Conservation (phyloP, 1,140 invertebrate species). For the Nymphalis io region DNA sequence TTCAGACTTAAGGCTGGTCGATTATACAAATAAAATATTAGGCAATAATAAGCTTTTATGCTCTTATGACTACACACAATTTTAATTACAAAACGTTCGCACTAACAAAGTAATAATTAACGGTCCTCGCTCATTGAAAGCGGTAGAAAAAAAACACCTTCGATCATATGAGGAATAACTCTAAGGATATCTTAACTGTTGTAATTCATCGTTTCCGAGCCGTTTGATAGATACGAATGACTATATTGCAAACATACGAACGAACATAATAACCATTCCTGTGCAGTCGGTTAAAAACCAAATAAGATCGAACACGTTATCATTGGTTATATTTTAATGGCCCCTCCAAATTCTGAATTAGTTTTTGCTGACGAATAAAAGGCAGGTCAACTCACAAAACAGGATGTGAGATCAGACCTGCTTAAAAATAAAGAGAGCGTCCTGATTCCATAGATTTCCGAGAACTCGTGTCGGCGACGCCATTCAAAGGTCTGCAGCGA, state of each 20-base stretch:
- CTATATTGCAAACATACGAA: background rate
- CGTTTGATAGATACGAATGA: too few species aligned
- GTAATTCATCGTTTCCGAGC: too few species aligned
- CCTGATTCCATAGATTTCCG: constrained; percentile 25
- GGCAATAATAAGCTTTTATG: too few species aligned
- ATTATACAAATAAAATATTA: too few species aligned
- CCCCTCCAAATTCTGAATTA: background rate
- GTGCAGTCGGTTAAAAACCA: background rate
- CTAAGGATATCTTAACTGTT: too few species aligned
- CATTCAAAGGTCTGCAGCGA: constrained; percentile 37
- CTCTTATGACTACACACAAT: too few species aligned
- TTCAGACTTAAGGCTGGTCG: too few species aligned
- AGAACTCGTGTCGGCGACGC: constrained; percentile 32
- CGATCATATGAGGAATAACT: too few species aligned
- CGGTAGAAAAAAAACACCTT: too few species aligned
- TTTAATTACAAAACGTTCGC: too few species aligned
- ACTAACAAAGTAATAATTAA: too few species aligned
- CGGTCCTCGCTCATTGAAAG: too few species aligned
- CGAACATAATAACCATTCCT: background rate
- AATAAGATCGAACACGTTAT: background rate
- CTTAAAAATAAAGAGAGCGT: background rate
- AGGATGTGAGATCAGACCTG: background rate
- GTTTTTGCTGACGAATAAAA: background rate
- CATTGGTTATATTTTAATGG: background rate
- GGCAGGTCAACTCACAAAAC: background rate